These are phyloP conservation scores for Argopecten irradians DNA, from an alignment of 1,140 invertebrate genomes.

Conservation along the genomic window DNA sequence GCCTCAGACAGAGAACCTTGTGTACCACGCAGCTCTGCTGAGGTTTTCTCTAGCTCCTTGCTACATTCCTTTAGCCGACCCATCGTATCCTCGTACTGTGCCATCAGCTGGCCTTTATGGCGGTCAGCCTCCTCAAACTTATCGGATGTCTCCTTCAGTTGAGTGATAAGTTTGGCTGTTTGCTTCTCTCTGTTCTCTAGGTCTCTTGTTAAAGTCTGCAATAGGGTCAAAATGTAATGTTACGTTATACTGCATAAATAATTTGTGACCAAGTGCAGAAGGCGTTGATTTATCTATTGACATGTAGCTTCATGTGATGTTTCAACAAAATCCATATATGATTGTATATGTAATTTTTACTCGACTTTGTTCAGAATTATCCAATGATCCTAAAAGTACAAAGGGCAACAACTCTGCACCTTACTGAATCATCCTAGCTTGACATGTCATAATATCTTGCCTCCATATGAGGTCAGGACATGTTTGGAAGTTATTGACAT, in stretches of 20 bases:
- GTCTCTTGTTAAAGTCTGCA: constrained; percentile 72
- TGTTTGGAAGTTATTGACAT: too few species aligned
- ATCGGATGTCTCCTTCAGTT: constrained; percentile 70
- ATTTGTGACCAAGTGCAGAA: neutral
- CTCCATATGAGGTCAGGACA: too few species aligned
- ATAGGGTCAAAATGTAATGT: neutral
- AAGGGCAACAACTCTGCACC: too few species aligned
- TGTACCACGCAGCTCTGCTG: constrained; percentile 65
- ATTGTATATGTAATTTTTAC: neutral
- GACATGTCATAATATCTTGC: too few species aligned
- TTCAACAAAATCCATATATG: neutral
- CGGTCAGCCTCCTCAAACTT: constrained; percentile 68
- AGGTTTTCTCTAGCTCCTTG: constrained; percentile 64
- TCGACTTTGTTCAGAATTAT: too few species aligned
- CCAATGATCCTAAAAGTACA: too few species aligned
- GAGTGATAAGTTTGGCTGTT: constrained; percentile 70
- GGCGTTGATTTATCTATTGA: neutral
- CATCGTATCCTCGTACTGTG: constrained; percentile 67
- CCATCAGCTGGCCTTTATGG: constrained; percentile 60
- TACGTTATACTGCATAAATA: neutral
- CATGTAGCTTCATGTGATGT: neutral
- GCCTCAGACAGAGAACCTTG: constrained; percentile 66
- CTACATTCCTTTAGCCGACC: constrained; percentile 61
- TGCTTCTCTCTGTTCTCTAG: constrained; percentile 73
- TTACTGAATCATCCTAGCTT: too few species aligned